These are phyloP conservation scores for Xestia rhomboidea DNA, from an alignment of 2,888 invertebrate genomes.

Conservation along the genomic window DNA sequence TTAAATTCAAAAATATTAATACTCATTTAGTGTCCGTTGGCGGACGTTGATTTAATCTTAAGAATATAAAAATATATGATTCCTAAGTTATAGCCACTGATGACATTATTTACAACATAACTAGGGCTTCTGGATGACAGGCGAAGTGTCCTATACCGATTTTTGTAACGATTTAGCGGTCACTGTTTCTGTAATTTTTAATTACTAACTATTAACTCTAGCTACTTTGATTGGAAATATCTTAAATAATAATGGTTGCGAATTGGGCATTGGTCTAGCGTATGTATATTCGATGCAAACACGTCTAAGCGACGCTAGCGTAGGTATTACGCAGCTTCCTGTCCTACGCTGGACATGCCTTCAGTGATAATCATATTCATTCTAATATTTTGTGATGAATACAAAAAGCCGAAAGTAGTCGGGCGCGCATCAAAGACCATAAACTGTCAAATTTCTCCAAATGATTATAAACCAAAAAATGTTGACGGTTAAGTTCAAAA, in stretches of 20 bases:
- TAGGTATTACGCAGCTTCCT: neutral
- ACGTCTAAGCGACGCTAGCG: neutral
- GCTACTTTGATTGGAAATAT: neutral
- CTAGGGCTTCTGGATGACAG: slow-evolving; percentile 3
- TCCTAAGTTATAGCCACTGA: slow-evolving; percentile 59
- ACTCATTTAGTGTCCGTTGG: slow-evolving; percentile 67
- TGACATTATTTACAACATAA: slow-evolving; percentile 37
- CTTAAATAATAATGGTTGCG: neutral
- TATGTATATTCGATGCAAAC: neutral
- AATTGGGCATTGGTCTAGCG: neutral
- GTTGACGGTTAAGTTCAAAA: too few species aligned
- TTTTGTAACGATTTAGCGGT: neutral
- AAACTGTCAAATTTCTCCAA: too few species aligned
- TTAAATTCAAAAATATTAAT: slow-evolving; percentile 69
- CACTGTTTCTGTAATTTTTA: neutral
- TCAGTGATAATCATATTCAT: neutral
- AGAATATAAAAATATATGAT: slow-evolving; percentile 63
- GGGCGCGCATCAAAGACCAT: too few species aligned
- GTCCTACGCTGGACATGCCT: neutral
- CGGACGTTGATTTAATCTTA: slow-evolving; percentile 60
- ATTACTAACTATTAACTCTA: neutral
- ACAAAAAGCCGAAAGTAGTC: too few species aligned
- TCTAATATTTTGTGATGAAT: neutral
- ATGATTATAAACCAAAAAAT: too few species aligned
- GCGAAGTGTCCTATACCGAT: too few species aligned